Percentiles rank a stretch among this genome's conserved stretches.
phyloP scores from a whole-genome alignment of 64 coral and sea anemone species.

The Cladopsammia gracilis region DNA sequence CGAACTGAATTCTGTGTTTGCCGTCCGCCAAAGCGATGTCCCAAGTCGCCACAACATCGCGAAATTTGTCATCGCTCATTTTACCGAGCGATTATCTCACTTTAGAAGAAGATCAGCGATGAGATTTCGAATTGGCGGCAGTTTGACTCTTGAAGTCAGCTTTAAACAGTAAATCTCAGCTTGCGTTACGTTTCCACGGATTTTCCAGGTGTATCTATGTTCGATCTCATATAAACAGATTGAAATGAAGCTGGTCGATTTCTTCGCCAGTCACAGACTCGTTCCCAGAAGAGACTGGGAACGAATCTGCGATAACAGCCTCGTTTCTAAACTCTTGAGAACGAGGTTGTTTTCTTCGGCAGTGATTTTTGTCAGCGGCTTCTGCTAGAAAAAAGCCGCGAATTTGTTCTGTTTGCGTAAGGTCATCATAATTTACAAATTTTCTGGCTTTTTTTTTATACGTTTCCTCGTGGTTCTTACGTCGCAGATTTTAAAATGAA shows the following conservation, averaged over 20 bases:
- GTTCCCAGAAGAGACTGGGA: too few relatives aligned
- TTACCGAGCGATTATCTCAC: not conserved
- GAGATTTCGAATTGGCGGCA: not conserved
- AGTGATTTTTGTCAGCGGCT: conserved; percentile 6
- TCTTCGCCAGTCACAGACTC: too few relatives aligned
- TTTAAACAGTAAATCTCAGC: not conserved
- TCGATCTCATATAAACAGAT: too few relatives aligned
- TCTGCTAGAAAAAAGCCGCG: conserved; percentile 3
- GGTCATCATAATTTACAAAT: not conserved
- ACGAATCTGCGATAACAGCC: too few relatives aligned
- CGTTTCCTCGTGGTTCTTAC: not conserved
- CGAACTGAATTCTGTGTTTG: conserved; percentile 91
- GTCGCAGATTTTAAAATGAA: conserved; percentile 14
- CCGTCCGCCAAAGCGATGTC: conserved; percentile 91
- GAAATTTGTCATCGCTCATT: conserved; percentile 36
- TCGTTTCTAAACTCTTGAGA: not conserved
- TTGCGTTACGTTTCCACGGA: not conserved
- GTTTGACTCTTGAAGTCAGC: not conserved
- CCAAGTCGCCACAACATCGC: conserved; percentile 96
- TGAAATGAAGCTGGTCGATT: too few relatives aligned
- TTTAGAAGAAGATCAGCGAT: not conserved
- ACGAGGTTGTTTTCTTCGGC: not conserved
- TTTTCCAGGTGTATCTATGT: not conserved
- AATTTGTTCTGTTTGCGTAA: conserved; percentile 58
- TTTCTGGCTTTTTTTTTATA: not conserved